Percentiles rank a stretch among this genome's conserved stretches.
Conservation (phyloP, 2,797 vertebrate species). For the Anguilla anguilla region DNA sequence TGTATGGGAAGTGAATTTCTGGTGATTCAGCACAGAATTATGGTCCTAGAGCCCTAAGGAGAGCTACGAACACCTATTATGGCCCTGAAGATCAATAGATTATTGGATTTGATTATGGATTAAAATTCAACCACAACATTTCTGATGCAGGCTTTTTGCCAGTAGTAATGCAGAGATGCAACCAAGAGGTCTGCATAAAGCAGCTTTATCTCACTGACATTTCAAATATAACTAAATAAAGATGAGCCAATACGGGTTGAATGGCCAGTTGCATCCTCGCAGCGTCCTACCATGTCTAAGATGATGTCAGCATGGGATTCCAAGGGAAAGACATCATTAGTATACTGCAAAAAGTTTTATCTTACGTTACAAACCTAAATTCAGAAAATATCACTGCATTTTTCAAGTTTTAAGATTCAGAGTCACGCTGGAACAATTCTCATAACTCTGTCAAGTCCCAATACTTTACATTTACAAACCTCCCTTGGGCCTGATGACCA, state of each 20-base stretch:
- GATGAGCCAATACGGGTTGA: neutral
- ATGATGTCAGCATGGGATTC: too few species aligned
- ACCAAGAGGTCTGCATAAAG: too few species aligned
- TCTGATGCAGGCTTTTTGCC: neutral
- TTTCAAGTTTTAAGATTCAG: too few species aligned
- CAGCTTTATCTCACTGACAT: too few species aligned
- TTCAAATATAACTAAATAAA: neutral
- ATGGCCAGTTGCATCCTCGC: neutral
- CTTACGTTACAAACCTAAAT: too few species aligned
- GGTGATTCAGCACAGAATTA: neutral
- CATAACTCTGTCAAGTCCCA: neutral
- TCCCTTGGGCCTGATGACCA: neutral
- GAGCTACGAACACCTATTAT: neutral
- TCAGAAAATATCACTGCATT: too few species aligned
- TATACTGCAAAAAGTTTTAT: too few species aligned
- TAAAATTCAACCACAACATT: neutral
- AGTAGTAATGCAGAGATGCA: too few species aligned
- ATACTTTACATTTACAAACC: neutral
- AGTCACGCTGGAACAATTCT: neutral
- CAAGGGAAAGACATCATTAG: too few species aligned
- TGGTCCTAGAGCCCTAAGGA: neutral
- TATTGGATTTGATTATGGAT: neutral
- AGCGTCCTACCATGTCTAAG: neutral
- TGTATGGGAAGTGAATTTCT: neutral
- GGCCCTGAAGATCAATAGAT: neutral